phyloP scores from a whole-genome alignment of 2,797 vertebrate genomes.

The Pelobates cultripes region DNA sequence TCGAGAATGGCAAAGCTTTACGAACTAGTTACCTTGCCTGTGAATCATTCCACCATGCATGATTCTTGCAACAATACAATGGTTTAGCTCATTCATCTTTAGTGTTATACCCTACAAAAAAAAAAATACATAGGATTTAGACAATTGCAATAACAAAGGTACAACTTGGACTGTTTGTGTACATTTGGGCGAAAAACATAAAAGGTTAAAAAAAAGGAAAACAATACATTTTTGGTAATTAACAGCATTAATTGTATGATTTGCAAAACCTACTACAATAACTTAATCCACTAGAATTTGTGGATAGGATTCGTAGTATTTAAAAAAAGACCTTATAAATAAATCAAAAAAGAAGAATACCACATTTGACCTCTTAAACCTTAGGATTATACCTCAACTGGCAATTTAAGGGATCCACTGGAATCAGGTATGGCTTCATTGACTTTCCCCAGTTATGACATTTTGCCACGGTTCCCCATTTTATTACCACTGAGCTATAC shows the following conservation, averaged over 20 bases:
- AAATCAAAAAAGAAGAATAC: too few species aligned
- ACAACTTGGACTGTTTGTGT: neutral
- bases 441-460: too few species aligned
- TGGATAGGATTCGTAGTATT: too few species aligned
- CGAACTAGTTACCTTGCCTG: slow-evolving; percentile 86
- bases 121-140: slow-evolving; percentile 31
- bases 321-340: too few species aligned
- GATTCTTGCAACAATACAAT: slow-evolving; percentile 96
- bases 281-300: too few species aligned
- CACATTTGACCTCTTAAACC: too few species aligned
- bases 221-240: neutral
- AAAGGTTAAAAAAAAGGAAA: neutral
- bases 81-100: slow-evolving; percentile 97
- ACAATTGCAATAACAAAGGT: neutral
- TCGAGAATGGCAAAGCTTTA: neutral
- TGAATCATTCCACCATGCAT: slow-evolving; percentile 99
- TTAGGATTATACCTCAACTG: too few species aligned
- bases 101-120: slow-evolving; percentile 89
- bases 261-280: too few species aligned
- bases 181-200: neutral
- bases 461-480: too few species aligned
- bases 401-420: too few species aligned
- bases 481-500: too few species aligned
- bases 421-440: too few species aligned
- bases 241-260: neutral